Evolutionary conservation across 2,888 invertebrate genomes (phyloP).

Genomic region (Meteorus cinctellus): DNA sequence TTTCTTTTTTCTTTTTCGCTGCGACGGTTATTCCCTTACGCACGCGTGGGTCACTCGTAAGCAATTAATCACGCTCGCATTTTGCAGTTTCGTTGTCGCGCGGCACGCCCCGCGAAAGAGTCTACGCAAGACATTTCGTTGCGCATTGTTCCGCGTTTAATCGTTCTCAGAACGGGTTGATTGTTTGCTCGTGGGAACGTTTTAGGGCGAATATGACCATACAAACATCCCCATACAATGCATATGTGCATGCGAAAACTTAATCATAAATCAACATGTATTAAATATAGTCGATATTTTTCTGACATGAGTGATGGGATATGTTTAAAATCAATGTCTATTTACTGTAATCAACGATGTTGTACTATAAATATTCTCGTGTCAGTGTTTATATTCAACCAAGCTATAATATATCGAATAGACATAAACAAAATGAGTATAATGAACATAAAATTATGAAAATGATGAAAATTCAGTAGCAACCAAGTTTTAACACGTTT

Average conservation of each 20-base stretch:
- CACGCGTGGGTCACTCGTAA: slow-evolving; percentile 30
- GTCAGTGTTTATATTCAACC: too few species aligned
- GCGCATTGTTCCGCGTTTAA: slow-evolving; percentile 63
- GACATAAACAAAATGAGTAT: neutral
- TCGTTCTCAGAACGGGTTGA: slow-evolving; percentile 64
- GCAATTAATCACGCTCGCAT: slow-evolving; percentile 64
- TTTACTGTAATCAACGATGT: too few species aligned
- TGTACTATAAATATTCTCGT: too few species aligned
- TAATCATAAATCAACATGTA: neutral
- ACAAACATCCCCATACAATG: neutral
- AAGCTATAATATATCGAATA: too few species aligned
- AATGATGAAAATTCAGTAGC: slow-evolving; percentile 10
- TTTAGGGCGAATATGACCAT: slow-evolving; percentile 38
- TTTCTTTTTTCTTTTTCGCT: too few species aligned
- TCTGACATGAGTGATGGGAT: too few species aligned
- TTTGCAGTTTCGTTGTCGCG: slow-evolving; percentile 59
- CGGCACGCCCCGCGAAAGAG: slow-evolving; percentile 57
- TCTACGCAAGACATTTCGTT: slow-evolving; percentile 31
- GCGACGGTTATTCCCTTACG: neutral
- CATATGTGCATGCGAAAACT: neutral
- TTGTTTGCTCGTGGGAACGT: slow-evolving; percentile 61
- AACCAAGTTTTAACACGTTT: neutral
- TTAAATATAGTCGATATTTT: too few species aligned
- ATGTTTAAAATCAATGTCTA: too few species aligned
- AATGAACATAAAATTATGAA: slow-evolving; percentile 1